These are phyloP conservation scores for Pitangus sulphuratus DNA, from an alignment of 2,797 vertebrate genomes.

Conservation along the genomic window DNA sequence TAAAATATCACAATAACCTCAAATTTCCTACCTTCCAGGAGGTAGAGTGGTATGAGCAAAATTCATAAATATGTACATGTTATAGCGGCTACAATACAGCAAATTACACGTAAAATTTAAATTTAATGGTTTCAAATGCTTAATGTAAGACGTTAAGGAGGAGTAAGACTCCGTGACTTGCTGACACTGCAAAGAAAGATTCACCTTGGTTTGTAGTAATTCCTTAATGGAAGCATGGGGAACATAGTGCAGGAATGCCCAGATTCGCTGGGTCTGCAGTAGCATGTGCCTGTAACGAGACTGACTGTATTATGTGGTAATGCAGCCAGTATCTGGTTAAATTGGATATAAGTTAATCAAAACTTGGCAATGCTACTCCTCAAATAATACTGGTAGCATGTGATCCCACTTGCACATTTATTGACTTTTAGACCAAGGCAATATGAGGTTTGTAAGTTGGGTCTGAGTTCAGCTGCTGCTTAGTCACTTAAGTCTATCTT, in stretches of 20 bases:
- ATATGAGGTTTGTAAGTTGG: not conserved
- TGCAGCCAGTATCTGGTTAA: not conserved
- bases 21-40: not conserved
- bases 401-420: not conserved
- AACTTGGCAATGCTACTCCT: not conserved
- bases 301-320: not conserved
- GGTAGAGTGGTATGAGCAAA: not conserved
- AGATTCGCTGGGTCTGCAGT: not conserved
- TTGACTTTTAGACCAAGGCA: not conserved
- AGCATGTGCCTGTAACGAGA: not conserved
- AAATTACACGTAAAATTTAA: not conserved
- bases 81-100: not conserved
- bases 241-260: not conserved
- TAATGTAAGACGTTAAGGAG: not conserved
- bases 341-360: not conserved
- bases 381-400: not conserved
- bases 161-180: not conserved
- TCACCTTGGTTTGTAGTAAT: not conserved
- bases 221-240: not conserved
- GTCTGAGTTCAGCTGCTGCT: not conserved
- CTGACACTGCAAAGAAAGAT: not conserved
- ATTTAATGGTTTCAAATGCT: not conserved
- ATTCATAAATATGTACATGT: not conserved
- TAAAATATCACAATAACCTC: not conserved
- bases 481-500: not conserved